phyloP scores from a whole-genome alignment of 2,113 vertebrate genomes.

The Hyperoodon ampullatus region DNA sequence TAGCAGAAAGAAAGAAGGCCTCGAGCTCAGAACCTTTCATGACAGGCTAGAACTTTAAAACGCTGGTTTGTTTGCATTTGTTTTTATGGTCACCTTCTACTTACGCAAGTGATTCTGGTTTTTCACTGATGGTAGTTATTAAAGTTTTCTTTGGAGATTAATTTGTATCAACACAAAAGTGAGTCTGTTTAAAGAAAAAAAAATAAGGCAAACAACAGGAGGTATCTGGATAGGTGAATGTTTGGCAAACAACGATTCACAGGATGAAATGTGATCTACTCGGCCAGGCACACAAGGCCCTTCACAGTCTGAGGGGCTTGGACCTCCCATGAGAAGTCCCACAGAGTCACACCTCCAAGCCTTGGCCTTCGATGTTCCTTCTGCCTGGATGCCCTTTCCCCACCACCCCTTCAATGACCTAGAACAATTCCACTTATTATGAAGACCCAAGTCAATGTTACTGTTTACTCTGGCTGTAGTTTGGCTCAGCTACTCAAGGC shows the following conservation, averaged over 20 bases:
- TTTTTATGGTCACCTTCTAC: background rate
- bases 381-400: background rate
- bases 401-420: background rate
- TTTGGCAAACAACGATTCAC: background rate
- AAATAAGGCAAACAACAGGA: background rate
- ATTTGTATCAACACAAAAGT: background rate
- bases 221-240: background rate
- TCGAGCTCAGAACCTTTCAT: background rate
- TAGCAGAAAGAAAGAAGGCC: background rate
- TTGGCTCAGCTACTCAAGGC: background rate
- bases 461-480: background rate
- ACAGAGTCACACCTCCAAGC: background rate
- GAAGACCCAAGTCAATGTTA: background rate
- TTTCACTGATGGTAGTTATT: background rate
- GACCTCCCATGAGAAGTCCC: background rate
- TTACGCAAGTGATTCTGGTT: background rate
- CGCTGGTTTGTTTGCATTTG: background rate
- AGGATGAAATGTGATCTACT: background rate
- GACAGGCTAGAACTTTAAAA: background rate
- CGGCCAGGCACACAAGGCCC: background rate
- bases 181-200: background rate
- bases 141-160: background rate
- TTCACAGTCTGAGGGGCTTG: background rate
- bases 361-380: background rate
- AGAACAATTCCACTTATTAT: background rate